phyloP scores from a whole-genome alignment of 2,888 invertebrate species.

The Drosophila gaucha region DNA sequence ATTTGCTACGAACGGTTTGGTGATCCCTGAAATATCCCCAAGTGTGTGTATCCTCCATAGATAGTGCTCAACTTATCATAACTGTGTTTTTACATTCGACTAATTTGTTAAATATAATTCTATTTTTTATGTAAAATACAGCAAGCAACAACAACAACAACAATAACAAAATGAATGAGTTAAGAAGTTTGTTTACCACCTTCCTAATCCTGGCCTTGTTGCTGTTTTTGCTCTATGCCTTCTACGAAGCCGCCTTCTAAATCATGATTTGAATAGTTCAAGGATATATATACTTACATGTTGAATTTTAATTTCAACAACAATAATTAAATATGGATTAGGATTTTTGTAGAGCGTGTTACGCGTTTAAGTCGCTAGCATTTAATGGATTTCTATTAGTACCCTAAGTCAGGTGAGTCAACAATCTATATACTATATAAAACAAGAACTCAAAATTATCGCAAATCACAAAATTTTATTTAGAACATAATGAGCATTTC shows the following conservation, averaged over 20 bases:
- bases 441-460: neutral
- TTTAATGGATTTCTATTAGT: slow-evolving; percentile 80
- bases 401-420: slow-evolving; percentile 74
- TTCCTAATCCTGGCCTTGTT: slow-evolving; percentile 89
- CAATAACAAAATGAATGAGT: slow-evolving; percentile 85
- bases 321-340: slow-evolving; percentile 47
- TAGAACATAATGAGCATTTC: slow-evolving; percentile 20
- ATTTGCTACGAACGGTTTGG: slow-evolving; percentile 83
- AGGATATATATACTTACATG: slow-evolving; percentile 71
- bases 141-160: slow-evolving; percentile 46
- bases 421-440: neutral
- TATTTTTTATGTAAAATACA: slow-evolving; percentile 36
- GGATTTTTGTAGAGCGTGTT: slow-evolving; percentile 63
- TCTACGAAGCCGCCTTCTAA: slow-evolving; percentile 87
- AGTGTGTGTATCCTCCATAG: slow-evolving; percentile 41
- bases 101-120: slow-evolving; percentile 23
- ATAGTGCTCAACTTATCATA: neutral
- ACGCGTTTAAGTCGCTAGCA: slow-evolving; percentile 74
- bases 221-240: slow-evolving; percentile 88
- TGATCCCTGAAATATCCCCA: slow-evolving; percentile 41
- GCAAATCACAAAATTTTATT: slow-evolving; percentile 5
- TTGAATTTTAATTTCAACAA: slow-evolving; percentile 68
- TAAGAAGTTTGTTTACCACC: slow-evolving; percentile 89
- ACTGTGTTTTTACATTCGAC: neutral
- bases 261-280: slow-evolving; percentile 59